Conservation (phyloP, 2,797 vertebrate genomes). For the Siniperca scherzeri region DNA sequence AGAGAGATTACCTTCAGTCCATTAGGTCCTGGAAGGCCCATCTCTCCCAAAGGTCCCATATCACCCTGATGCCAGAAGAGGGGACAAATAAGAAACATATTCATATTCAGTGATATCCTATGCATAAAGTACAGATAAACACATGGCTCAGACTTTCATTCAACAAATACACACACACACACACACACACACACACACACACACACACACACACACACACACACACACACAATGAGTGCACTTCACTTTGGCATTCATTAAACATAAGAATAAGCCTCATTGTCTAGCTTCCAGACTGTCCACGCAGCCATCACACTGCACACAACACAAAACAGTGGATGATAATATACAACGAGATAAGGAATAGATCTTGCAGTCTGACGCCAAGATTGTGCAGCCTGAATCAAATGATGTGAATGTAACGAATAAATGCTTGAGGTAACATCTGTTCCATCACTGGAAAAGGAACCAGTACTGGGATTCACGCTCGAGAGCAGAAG, state of each 20-base stretch:
- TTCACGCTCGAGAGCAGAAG: not conserved
- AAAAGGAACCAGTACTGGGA: not conserved
- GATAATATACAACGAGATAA: constrained; percentile 33
- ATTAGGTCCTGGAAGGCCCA: constrained; percentile 92
- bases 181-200: not conserved
- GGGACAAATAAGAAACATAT: constrained; percentile 47
- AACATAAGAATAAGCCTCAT: constrained; percentile 22
- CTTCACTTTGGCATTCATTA: constrained; percentile 35
- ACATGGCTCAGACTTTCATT: constrained; percentile 22
- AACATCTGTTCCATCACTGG: constrained; percentile 26
- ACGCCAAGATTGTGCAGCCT: constrained; percentile 34
- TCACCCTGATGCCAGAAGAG: constrained; percentile 90
- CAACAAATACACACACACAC: not conserved
- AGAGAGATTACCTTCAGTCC: constrained; percentile 93
- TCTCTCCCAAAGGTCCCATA: constrained; percentile 91
- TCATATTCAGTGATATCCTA: constrained; percentile 32
- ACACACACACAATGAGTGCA: constrained; percentile 12
- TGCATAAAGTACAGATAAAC: constrained; percentile 20
- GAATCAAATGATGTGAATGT: not conserved
- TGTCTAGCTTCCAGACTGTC: constrained; percentile 47
- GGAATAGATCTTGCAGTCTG: not conserved
- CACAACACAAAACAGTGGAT: constrained; percentile 38
- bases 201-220: no score
- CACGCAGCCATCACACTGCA: constrained; percentile 6
- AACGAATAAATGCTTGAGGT: constrained; percentile 11